These are phyloP conservation scores for Littorina saxatilis DNA, from an alignment of 1,140 invertebrate species.

Conservation along the genomic window DNA sequence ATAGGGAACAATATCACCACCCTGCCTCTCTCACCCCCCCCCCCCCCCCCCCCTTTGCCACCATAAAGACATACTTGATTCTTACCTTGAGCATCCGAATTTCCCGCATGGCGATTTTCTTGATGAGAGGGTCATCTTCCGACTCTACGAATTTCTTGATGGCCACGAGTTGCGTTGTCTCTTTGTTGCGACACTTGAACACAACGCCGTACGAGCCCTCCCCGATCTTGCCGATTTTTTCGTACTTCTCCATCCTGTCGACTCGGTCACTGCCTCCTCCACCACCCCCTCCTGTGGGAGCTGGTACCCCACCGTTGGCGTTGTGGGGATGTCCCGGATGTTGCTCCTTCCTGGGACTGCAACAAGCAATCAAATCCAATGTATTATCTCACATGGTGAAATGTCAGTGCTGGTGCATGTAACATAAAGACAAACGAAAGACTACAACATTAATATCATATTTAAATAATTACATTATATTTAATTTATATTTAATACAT, in stretches of 20 bases:
- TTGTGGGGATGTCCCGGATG: slow-evolving; percentile 21
- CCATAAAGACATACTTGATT: no score
- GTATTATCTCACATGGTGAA: neutral
- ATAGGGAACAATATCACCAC: no score
- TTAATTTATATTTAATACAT: no score
- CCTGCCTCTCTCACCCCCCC: no score
- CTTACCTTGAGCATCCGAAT: slow-evolving; percentile 97
- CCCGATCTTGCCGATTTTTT: slow-evolving; percentile 96
- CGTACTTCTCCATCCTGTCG: slow-evolving; percentile 94
- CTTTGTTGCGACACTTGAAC: slow-evolving; percentile 97
- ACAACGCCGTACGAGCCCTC: slow-evolving; percentile 99
- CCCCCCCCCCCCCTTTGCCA: no score
- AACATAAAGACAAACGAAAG: no score
- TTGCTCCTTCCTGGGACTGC: slow-evolving; percentile 44
- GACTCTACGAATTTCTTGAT: slow-evolving; percentile 99
- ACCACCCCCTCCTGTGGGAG: slow-evolving; percentile 4
- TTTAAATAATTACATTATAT: no score
- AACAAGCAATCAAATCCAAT: slow-evolving; percentile 20
- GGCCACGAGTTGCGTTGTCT: slow-evolving; percentile 96
- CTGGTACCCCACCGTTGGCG: slow-evolving; percentile 20
- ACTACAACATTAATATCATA: no score
- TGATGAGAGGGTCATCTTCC: slow-evolving; percentile 98
- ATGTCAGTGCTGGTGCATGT: neutral
- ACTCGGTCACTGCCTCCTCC: slow-evolving; percentile 24
- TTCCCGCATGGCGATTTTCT: slow-evolving; percentile 98